Evolutionary conservation across 53 echinoderm and acorn worm genomes (phyloP).

Genomic region (Paelopatides confundens): DNA sequence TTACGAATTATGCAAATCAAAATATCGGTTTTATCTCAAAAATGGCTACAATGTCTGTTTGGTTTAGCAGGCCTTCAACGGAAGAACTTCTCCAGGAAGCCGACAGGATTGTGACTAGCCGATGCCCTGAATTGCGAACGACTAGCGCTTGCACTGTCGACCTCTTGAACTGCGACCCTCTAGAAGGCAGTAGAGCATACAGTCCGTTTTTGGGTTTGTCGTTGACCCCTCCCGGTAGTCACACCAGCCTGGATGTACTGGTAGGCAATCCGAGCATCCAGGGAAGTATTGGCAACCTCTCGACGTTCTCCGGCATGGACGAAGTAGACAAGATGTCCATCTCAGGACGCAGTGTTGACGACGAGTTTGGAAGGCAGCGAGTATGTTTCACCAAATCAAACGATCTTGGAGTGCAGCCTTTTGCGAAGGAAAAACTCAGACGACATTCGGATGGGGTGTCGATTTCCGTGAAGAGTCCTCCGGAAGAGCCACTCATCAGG

Average conservation of each 20-base stretch:
- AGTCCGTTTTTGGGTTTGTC: conserved; percentile 12
- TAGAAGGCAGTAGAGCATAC: neutral
- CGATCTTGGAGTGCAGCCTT: conserved; percentile 27
- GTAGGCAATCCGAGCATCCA: conserved; percentile 62
- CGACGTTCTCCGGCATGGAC: conserved; percentile 8
- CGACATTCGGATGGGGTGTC: conserved; percentile 37
- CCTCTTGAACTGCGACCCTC: conserved; percentile 55
- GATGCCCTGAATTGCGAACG: conserved; percentile 26
- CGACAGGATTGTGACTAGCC: conserved; percentile 19
- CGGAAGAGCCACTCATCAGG: conserved; percentile 39
- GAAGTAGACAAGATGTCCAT: neutral
- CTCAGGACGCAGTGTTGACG: neutral
- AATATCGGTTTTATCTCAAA: too few relatives aligned
- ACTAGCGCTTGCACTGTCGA: conserved; percentile 82
- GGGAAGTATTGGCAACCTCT: conserved; percentile 61
- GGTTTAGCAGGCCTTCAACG: conserved; percentile 78
- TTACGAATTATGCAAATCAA: too few relatives aligned
- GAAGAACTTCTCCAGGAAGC: conserved; percentile 81
- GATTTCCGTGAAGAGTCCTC: neutral
- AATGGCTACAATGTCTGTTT: too few relatives aligned
- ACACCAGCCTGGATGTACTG: conserved; percentile 88
- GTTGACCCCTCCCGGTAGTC: conserved; percentile 69
- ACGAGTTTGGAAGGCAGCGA: neutral
- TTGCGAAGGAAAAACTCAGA: conserved; percentile 27
- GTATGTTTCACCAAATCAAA: conserved; percentile 29